These are phyloP conservation scores for Acrobasis repandana DNA, from an alignment of 2,888 invertebrate genomes.

Conservation along the genomic window DNA sequence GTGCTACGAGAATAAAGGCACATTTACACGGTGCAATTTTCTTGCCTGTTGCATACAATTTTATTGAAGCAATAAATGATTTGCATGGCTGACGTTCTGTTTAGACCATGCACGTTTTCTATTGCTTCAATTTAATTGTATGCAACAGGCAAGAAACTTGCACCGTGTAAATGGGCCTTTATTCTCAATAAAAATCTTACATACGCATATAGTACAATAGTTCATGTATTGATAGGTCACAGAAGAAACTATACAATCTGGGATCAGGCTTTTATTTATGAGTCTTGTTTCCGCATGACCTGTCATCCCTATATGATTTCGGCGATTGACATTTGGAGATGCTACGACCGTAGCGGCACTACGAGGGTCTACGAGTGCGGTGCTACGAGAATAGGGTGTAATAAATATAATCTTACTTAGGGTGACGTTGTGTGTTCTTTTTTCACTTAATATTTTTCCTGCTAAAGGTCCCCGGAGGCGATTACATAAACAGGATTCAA, in stretches of 20 bases:
- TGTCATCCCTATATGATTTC: conserved; percentile 44
- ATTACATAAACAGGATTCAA: conserved; percentile 83
- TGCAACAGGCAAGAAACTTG: too few relatives aligned
- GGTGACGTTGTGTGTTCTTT: conserved; percentile 74
- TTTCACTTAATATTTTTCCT: conserved; percentile 81
- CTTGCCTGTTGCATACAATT: too few relatives aligned
- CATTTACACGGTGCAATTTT: too few relatives aligned
- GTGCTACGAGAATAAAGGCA: too few relatives aligned
- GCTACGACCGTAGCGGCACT: conserved; percentile 37
- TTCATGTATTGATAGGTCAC: neutral
- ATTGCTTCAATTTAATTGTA: too few relatives aligned
- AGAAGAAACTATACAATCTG: conserved; percentile 4
- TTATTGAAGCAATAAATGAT: too few relatives aligned
- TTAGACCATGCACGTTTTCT: too few relatives aligned
- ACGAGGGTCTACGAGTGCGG: neutral
- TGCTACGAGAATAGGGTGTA: conserved; percentile 44
- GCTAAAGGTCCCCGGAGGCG: conserved; percentile 78
- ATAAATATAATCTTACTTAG: conserved; percentile 70
- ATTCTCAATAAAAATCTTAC: too few relatives aligned
- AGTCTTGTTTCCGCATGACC: conserved; percentile 23
- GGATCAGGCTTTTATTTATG: neutral
- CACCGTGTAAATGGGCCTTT: too few relatives aligned
- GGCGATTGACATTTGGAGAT: conserved; percentile 44
- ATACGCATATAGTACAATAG: too few relatives aligned
- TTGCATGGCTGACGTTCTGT: too few relatives aligned